phyloP scores from a whole-genome alignment of 2,113 vertebrate genomes.

The Thalassoma bifasciatum region DNA sequence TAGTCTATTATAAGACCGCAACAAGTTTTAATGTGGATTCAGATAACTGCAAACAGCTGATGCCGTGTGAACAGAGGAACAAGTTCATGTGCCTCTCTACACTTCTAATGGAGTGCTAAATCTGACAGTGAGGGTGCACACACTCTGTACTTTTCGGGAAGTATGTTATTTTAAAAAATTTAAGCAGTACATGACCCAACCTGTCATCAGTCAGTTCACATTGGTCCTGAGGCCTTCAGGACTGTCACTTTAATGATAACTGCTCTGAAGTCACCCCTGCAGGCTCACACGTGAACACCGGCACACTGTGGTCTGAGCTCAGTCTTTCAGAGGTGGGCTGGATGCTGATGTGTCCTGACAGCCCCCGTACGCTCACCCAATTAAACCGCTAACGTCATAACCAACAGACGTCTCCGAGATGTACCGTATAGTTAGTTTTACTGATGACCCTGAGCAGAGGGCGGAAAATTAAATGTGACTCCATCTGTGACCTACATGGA shows the following conservation, averaged over 20 bases:
- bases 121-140: background rate
- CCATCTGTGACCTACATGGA: background rate
- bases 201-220: background rate
- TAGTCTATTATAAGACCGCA: too few relatives aligned
- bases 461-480: background rate
- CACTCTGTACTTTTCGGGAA: background rate
- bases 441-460: background rate
- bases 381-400: background rate
- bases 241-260: background rate
- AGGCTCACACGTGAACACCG: background rate
- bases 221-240: background rate
- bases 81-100: background rate
- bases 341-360: slow-evolving; percentile 1
- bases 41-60: too few relatives aligned
- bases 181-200: background rate
- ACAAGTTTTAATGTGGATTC: too few relatives aligned
- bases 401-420: background rate
- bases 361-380: background rate
- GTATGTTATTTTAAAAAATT: background rate
- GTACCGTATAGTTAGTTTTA: background rate
- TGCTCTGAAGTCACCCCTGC: background rate
- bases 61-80: too few relatives aligned
- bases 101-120: background rate
- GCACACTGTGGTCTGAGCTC: background rate
- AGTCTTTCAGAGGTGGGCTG: background rate